Conservation (phyloP, 1,140 invertebrate species). For the Idris sp. region DNA sequence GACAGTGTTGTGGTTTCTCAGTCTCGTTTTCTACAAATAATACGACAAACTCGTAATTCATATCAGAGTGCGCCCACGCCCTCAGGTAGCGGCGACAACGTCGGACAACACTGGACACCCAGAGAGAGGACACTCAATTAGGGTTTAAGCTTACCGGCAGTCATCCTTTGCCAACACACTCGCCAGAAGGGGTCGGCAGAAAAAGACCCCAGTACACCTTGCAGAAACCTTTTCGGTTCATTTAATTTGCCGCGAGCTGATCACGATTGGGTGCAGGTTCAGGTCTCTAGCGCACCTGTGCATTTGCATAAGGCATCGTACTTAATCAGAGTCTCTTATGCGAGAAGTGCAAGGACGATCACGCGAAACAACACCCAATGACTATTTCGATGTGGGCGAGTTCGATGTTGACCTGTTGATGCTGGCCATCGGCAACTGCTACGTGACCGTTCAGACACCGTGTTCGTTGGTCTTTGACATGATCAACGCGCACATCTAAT, state of each 20-base stretch:
- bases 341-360: slow-evolving; percentile 55
- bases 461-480: slow-evolving; percentile 58
- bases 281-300: slow-evolving; percentile 65
- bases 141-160: slow-evolving; percentile 62
- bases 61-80: slow-evolving; percentile 76
- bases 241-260: slow-evolving; percentile 49
- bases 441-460: slow-evolving; percentile 42
- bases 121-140: slow-evolving; percentile 79
- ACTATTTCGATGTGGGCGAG: slow-evolving; percentile 55
- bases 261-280: slow-evolving; percentile 64
- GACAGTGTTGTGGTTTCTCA: slow-evolving; percentile 63
- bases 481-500: slow-evolving; percentile 61
- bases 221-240: slow-evolving; percentile 46
- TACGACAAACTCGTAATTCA: slow-evolving; percentile 78
- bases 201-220: slow-evolving; percentile 37
- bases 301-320: slow-evolving; percentile 70
- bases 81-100: slow-evolving; percentile 77
- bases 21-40: slow-evolving; percentile 67
- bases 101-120: slow-evolving; percentile 77
- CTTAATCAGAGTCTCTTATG: slow-evolving; percentile 36
- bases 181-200: slow-evolving; percentile 6
- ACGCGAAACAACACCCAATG: slow-evolving; percentile 24
- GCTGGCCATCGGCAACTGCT: slow-evolving; percentile 35
- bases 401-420: slow-evolving; percentile 33
- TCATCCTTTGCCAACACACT: neutral